Evolutionary conservation across 2,113 vertebrate genomes (phyloP).

Genomic region (Eudyptes chrysolophus): DNA sequence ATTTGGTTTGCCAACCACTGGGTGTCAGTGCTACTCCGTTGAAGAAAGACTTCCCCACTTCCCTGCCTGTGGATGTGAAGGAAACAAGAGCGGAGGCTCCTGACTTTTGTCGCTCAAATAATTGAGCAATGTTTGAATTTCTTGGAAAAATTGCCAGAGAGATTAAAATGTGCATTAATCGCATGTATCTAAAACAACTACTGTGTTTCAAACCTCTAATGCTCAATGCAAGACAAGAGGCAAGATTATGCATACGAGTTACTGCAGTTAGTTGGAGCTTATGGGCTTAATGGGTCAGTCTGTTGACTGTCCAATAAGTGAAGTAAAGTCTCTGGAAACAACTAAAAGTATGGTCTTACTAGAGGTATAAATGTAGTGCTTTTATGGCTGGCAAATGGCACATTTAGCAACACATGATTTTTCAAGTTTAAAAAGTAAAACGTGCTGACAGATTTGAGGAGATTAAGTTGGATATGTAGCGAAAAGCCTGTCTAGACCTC

Average conservation of each 20-base stretch:
- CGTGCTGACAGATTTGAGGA: neutral
- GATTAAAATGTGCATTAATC: neutral
- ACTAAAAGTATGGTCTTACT: neutral
- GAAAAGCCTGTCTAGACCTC: conserved; percentile 16
- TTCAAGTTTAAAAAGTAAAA: neutral
- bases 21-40: conserved; percentile 56
- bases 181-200: neutral
- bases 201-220: neutral
- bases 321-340: conserved; percentile 13
- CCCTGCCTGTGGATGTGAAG: neutral
- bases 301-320: neutral
- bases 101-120: neutral
- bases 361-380: neutral
- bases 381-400: neutral
- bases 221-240: neutral
- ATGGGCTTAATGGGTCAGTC: neutral
- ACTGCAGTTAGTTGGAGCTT: neutral
- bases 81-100: neutral
- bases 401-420: neutral
- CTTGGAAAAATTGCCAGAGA: neutral
- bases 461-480: neutral
- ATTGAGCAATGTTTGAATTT: neutral
- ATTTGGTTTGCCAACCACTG: conserved; percentile 41
- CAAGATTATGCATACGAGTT: neutral
- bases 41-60: neutral